Conservation (phyloP, 2,888 invertebrate species). For the Dynastes hyllus region DNA sequence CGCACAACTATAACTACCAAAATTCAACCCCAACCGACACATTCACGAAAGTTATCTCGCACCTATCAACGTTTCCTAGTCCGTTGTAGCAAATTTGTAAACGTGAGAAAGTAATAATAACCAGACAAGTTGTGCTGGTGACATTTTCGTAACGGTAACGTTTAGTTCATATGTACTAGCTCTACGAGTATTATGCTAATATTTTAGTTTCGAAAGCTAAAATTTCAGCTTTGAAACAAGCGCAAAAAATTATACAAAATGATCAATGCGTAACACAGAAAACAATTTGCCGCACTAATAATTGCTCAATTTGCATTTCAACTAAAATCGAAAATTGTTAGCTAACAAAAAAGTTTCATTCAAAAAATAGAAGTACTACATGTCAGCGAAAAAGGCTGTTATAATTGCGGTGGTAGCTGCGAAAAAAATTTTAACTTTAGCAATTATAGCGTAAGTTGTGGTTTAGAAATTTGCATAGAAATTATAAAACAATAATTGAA, state of each 20-base stretch:
- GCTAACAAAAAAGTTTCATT: neutral
- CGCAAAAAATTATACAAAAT: no score
- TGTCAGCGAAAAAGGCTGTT: neutral
- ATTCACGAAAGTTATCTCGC: constrained; percentile 2
- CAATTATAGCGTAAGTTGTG: constrained; percentile 5
- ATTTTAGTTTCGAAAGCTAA: no score
- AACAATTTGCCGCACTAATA: neutral
- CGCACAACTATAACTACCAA: neutral
- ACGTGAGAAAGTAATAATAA: neutral
- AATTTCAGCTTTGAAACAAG: no score
- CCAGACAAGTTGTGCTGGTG: neutral
- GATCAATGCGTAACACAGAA: neutral
- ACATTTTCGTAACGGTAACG: neutral
- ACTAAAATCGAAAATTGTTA: neutral
- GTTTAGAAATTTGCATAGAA: neutral
- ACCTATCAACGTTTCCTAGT: neutral
- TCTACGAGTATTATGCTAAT: no score
- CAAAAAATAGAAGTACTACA: neutral
- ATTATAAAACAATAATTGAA: constrained; percentile 11
- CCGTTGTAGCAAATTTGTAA: neutral
- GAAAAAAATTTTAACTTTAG: constrained; percentile 16
- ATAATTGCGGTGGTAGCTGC: neutral
- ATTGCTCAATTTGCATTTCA: constrained; percentile 6
- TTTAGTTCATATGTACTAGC: neutral
- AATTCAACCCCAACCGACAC: neutral